Conservation (phyloP, 2,888 invertebrate genomes). For the Hoplodrina blanda region DNA sequence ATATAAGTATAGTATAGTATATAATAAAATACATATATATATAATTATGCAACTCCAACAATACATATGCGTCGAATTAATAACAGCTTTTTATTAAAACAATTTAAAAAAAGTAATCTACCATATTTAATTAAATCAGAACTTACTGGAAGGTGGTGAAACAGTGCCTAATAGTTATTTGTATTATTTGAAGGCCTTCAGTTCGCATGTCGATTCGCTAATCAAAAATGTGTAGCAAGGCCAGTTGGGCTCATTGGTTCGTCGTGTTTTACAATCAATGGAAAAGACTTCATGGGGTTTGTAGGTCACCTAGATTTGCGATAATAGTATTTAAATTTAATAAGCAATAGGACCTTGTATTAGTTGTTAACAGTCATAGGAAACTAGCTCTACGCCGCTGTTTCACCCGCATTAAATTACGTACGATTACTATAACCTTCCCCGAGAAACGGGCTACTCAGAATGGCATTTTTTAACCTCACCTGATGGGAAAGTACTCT, state of each 20-base stretch:
- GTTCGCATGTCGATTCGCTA: slow-evolving; percentile 50
- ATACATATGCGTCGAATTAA: too few relatives aligned
- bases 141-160: not conserved
- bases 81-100: too few relatives aligned
- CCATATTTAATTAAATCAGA: too few relatives aligned
- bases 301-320: slow-evolving; percentile 50
- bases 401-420: too few relatives aligned
- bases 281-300: slow-evolving; percentile 39
- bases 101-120: too few relatives aligned
- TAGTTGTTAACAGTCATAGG: not conserved
- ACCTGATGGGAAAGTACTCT: too few relatives aligned
- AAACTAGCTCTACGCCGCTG: not conserved
- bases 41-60: too few relatives aligned
- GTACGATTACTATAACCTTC: too few relatives aligned
- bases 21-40: too few relatives aligned
- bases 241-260: slow-evolving; percentile 38
- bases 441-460: too few relatives aligned
- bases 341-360: slow-evolving; percentile 4
- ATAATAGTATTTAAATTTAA: slow-evolving; percentile 25
- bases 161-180: slow-evolving; percentile 26
- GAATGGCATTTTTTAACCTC: too few relatives aligned
- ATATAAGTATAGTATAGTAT: too few relatives aligned
- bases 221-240: slow-evolving; percentile 48
- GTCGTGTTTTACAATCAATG: slow-evolving; percentile 50
- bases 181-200: slow-evolving; percentile 28